Base-by-base conservation (phyloP, 2,888 invertebrate genomes). In the Spodoptera littoralis region DNA sequence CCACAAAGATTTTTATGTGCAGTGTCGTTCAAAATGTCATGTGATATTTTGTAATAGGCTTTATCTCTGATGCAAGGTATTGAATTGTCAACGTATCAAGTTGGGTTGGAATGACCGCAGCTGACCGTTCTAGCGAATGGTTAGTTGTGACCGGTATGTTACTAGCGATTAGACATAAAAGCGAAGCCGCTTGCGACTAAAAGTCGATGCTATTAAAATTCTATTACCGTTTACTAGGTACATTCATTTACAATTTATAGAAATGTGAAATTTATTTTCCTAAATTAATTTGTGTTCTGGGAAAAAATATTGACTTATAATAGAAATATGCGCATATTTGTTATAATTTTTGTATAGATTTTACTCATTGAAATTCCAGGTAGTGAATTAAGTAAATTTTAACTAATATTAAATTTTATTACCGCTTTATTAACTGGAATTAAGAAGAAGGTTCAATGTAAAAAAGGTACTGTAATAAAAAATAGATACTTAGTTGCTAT, bases 11-110 rank as follows among this genome's bases (percentile, higher is more conserved):
- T 89, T 87, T 86, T 86, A 88, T 88, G 84, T 82, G 80, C 68
- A 67, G 67, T 81, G 84, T 84, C 84, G 73, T 79, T 83, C 78
- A 75, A 80, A 79, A 77, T 81, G 87, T 87, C 86, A 85, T 79
- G 80, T 83, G 82, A 88, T 88, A 90, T 88, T 76, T 88, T 88
- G 86, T 89, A 88, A 87, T 86, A 81, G 84, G 73, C 76, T 83
- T 87, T 88, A 89, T 89, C 88, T 88, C 41, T 69, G 81, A 83
- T 79, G 84, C 78, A 60, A 58, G 77, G 87, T 88, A 92, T 92
- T 89, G 90, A 92, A 90, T 90, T 89, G 91, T 91, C 92, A 89
- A 73, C 64, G 79, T 76, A 88, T 88, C 87, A 86, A 83, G 87
- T 82, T 72, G 43, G 53, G 83, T 83, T 73, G 73, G 79, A 82